A percentile compares a stretch with the other conserved stretches of the same genome.
These are phyloP conservation scores for Catharus fuscescens DNA, from an alignment of 2,113 vertebrate genomes.

Conservation along the genomic window DNA sequence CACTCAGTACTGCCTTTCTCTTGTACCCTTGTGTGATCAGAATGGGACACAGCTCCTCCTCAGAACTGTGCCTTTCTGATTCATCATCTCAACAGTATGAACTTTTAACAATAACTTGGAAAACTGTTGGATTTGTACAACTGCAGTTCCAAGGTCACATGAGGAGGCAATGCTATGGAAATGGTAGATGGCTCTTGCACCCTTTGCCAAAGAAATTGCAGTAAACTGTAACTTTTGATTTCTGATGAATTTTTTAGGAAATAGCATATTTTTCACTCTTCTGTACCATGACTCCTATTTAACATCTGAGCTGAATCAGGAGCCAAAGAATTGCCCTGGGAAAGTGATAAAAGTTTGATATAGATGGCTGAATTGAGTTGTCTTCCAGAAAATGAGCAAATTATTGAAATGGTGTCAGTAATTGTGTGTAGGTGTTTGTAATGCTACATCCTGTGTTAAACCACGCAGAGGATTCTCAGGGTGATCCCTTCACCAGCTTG, in stretches of 20 bases:
- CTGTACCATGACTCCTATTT: fast-evolving
- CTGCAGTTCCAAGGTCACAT: background rate
- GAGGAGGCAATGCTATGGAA: background rate
- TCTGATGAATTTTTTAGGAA: background rate
- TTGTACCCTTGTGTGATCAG: background rate
- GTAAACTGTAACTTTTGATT: background rate
- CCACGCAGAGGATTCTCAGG: background rate
- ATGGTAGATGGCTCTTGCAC: background rate
- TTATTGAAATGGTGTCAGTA: background rate
- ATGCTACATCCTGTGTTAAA: background rate
- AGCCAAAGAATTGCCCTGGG: background rate
- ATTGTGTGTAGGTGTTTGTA: background rate
- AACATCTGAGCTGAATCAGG: background rate
- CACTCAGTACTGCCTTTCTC: fast-evolving
- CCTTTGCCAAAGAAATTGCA: background rate
- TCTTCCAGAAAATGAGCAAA: background rate
- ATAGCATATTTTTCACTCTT: background rate
- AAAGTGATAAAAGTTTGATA: background rate
- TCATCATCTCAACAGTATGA: background rate
- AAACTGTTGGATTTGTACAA: background rate
- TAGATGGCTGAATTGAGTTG: background rate
- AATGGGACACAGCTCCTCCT: background rate
- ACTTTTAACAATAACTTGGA: background rate
- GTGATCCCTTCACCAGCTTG: background rate
- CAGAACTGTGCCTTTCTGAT: background rate